Evolutionary conservation across 2,113 vertebrate genomes (phyloP).

Genomic region (Heloderma charlesbogerti): DNA sequence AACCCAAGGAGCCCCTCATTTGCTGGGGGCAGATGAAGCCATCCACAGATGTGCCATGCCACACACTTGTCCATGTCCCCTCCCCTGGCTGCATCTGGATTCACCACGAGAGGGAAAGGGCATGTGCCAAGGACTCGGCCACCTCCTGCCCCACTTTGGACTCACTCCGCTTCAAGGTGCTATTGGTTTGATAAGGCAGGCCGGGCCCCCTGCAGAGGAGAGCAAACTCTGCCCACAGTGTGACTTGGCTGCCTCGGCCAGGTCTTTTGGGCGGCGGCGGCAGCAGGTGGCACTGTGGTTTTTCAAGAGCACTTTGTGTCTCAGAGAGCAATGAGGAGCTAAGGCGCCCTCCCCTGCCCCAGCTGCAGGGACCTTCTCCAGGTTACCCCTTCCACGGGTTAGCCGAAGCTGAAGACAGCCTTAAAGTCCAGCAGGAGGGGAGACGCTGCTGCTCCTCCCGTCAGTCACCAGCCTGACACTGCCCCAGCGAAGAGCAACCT

Average conservation of each 20-base stretch:
- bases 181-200: conserved; percentile 82
- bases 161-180: conserved; percentile 78
- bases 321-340: conserved; percentile 70
- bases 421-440: conserved; percentile 67
- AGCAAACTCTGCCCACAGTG: conserved; percentile 73
- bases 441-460: conserved; percentile 62
- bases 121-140: conserved; percentile 52
- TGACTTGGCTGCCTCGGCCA: conserved; percentile 72
- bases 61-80: background rate
- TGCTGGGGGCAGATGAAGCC: background rate
- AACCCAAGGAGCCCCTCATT: background rate
- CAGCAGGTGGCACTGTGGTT: conserved; percentile 60
- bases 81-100: background rate
- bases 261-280: conserved; percentile 54
- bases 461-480: conserved; percentile 71
- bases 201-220: conserved; percentile 79
- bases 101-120: conserved; percentile 51
- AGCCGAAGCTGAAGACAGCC: conserved; percentile 79
- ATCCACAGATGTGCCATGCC: background rate
- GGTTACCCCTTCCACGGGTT: conserved; percentile 80
- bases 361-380: conserved; percentile 72
- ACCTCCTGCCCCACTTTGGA: conserved; percentile 59
- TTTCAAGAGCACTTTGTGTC: conserved; percentile 78
- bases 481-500: conserved; percentile 76
- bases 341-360: conserved; percentile 68